A percentile compares a stretch with the other conserved stretches of the same genome.
These are phyloP conservation scores for Cheiracanthium punctorium DNA, from an alignment of 2,888 invertebrate genomes.

Conservation along the genomic window DNA sequence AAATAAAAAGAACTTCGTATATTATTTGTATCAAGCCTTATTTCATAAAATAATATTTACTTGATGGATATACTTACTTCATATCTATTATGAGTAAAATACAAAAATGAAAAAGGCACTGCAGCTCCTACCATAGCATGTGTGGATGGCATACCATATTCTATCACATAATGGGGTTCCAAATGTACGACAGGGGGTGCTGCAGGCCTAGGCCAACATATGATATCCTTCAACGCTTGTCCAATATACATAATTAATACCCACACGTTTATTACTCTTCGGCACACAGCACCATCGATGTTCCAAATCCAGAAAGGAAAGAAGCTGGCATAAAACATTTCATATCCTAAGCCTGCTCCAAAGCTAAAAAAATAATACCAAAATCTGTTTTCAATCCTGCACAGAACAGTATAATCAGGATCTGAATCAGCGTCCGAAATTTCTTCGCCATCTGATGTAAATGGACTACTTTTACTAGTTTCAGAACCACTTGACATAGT, in stretches of 20 bases:
- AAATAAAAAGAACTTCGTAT: too few species aligned
- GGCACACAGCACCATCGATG: slow-evolving; percentile 86
- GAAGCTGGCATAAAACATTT: slow-evolving; percentile 91
- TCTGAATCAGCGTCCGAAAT: slow-evolving; percentile 67
- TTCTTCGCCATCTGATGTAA: slow-evolving; percentile 64
- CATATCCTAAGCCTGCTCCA: slow-evolving; percentile 92
- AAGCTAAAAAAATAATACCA: slow-evolving; percentile 90
- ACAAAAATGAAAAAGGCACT: slow-evolving; percentile 88
- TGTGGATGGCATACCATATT: slow-evolving; percentile 96
- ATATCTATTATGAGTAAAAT: slow-evolving; percentile 88
- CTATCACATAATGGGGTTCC: slow-evolving; percentile 91
- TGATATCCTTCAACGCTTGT: slow-evolving; percentile 91
- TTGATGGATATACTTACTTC: slow-evolving; percentile 79
- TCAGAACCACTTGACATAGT: slow-evolving; percentile 49
- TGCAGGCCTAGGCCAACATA: slow-evolving; percentile 90
- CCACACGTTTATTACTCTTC: slow-evolving; percentile 89
- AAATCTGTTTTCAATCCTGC: slow-evolving; percentile 80
- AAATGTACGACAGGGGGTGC: slow-evolving; percentile 87
- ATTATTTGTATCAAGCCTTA: too few species aligned
- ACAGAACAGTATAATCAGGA: slow-evolving; percentile 49
- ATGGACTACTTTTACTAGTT: slow-evolving; percentile 48
- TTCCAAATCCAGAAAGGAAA: slow-evolving; percentile 97
- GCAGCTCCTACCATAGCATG: slow-evolving; percentile 94
- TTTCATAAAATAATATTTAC: too few species aligned
- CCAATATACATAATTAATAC: slow-evolving; percentile 89